Base-by-base conservation (phyloP, 2,888 invertebrate species). In the Ichneumoninae sp. region DNA sequence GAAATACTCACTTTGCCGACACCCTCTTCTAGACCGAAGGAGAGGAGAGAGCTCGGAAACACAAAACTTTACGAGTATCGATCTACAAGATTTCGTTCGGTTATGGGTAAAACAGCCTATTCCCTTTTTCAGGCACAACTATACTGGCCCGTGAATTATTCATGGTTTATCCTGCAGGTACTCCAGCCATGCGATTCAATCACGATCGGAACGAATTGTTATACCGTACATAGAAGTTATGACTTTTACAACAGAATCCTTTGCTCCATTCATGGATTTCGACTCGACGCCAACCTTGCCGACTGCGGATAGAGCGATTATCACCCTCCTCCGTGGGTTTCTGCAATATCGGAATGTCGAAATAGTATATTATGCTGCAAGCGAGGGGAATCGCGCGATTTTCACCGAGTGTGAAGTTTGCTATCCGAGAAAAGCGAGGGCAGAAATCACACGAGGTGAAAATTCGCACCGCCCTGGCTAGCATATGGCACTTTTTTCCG, bases 1-100 rank as follows among this genome's bases (percentile, higher is more conserved):
- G 82, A 78, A 75, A 86, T 86, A 22, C 57, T 22, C 10, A 89
- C 80, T 66, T 66, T 68, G 36, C 19, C 19, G 82, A 66, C 79
- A 84, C 83, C 87, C 87, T 87, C 85, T 87, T 88, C 47, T 19
- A 13, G 54, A 36, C 30, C 19, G 10, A 44, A n/a, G 13, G 26
- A 40, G 54, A 22, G 44, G 10, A 44, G 44, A 19, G n/a, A 26
- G 30, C 74, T 8, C 74, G 36, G 19, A 40, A 36, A 33, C 74
- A 60, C 36, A 10, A 62, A 74, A 62, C 74, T 62, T 74, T 74
- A 74, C 47, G 74, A 74, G 74, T 33, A 30, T n/a, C 74, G 74
- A 74, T 74, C 47, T 16, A 30, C 44, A 44, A 60, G 60, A 26
- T 74, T 74, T 74, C 62, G 44, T 62, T 74, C 44, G 60, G 30